Percentiles rank a stretch among this genome's conserved stretches.
These are phyloP conservation scores for Bujurquina vittata DNA, from an alignment of 2,113 vertebrate species.

Conservation along the genomic window DNA sequence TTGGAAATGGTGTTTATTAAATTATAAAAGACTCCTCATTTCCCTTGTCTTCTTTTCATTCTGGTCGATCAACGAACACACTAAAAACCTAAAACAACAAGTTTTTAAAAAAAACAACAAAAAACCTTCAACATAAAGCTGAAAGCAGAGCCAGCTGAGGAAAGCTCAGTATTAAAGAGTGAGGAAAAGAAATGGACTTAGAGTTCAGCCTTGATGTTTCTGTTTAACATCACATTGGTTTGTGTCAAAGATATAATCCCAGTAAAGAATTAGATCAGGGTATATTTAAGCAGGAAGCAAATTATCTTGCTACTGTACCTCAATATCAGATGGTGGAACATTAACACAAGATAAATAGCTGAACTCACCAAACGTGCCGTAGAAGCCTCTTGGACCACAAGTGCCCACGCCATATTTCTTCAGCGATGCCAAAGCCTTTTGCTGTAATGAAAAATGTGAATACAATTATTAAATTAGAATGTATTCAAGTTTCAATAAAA, in stretches of 20 bases:
- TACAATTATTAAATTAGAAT: neutral
- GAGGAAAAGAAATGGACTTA: no score
- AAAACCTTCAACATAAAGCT: no score
- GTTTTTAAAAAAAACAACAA: no score
- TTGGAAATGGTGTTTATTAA: no score
- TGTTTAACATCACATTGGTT: neutral
- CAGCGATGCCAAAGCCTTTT: constrained; percentile 89
- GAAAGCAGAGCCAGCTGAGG: no score
- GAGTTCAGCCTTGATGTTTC: no score
- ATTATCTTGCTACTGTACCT: neutral
- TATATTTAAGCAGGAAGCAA: neutral
- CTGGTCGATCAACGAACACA: no score
- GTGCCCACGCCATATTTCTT: constrained; percentile 96
- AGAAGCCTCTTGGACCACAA: constrained; percentile 96
- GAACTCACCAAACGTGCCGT: constrained; percentile 93
- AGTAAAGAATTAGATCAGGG: neutral
- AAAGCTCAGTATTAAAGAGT: no score
- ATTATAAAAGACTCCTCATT: no score
- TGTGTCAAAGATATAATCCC: neutral
- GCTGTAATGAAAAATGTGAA: constrained; percentile 70
- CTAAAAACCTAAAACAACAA: no score
- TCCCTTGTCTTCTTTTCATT: no score
- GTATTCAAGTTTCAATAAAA: neutral
- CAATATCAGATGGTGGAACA: neutral
- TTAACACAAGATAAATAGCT: neutral